Evolutionary conservation across 1,140 invertebrate genomes (phyloP), one percentile per base, ranked within the genome.

Genomic region (Danaus melanippus): DNA sequence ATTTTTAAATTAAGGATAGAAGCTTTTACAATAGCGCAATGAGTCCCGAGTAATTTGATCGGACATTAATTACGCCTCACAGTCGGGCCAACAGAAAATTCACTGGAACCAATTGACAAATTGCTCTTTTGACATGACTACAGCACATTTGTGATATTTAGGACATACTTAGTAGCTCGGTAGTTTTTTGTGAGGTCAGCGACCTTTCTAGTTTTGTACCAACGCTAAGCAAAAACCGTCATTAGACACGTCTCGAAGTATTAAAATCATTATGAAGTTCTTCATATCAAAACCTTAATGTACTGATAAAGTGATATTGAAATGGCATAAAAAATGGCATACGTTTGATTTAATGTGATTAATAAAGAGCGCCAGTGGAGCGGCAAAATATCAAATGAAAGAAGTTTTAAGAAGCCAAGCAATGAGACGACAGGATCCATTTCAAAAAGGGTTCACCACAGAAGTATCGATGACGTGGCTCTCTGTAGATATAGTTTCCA

Each of bases 31-130:
- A 11, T 50, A 41, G 11, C 48, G 42, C 12, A 40, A 10, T 56
- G 49, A 56, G 10, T 61, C 53, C 56, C 58, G 42, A 47, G 66
- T 66, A 64, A 61, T 53, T 58, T 58, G 47, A 64, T 64, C 60
- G 61, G 49, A 62, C 8, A 42, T 61, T 71, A 64, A 68, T 71
- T 60, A 54, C 56, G 49, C 42, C 45, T 48, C 56, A 51, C 42
- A 61, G 61, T 54, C 62, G 45, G 66, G 60, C 54, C 54, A 32
- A 52, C 56, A 62, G 46, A 63, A 47, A 66, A 64, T 68, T 73
- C 57, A 56, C 61, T 66, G 60, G 62, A 71, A 73, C 60, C 66
- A 64, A 71, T 69, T 65, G 54, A 53, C 32, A 66, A 74, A 78
- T 74, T 72, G 56, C 61, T 54, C 53, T 64, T 62, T 58, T 46